Conservation (phyloP, 2,888 invertebrate species). For the Philereme transversata region DNA sequence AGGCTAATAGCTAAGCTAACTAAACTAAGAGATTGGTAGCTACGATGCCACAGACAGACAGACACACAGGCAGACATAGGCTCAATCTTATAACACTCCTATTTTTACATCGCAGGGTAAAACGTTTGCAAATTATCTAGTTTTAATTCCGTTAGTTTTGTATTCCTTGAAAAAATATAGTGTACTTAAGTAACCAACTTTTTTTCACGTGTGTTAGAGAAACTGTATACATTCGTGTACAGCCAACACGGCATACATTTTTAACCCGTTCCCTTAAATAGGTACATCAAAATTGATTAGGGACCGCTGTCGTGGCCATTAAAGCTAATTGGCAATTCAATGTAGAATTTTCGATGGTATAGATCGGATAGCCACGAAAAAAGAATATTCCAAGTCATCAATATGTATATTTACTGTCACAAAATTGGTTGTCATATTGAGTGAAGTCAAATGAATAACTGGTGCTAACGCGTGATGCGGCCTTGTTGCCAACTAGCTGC, state of each 20-base stretch:
- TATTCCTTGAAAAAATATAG: too few species aligned
- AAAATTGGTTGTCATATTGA: conserved; percentile 5
- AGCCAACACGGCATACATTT: conserved; percentile 5
- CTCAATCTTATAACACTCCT: too few species aligned
- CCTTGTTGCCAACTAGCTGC: conserved; percentile 18
- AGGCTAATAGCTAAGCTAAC: too few species aligned
- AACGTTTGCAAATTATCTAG: too few species aligned
- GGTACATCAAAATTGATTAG: conserved; percentile 54
- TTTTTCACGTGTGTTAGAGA: background rate
- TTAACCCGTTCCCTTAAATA: conserved; percentile 9
- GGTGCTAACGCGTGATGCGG: background rate
- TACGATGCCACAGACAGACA: too few species aligned
- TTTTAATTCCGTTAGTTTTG: too few species aligned
- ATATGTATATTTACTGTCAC: background rate
- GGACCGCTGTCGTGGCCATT: conserved; percentile 70
- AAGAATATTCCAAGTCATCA: conserved; percentile 14
- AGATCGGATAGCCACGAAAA: conserved; percentile 45
- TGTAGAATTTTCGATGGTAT: conserved; percentile 54
- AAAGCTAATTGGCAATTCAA: conserved; percentile 73
- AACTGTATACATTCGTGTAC: conserved; percentile 4
- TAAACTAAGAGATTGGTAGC: too few species aligned
- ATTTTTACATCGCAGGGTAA: too few species aligned
- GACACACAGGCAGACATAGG: too few species aligned
- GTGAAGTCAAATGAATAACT: background rate
- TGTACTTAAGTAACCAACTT: too few species aligned